Conservation (phyloP, 2,888 invertebrate species). For the Amphipoea oculea region DNA sequence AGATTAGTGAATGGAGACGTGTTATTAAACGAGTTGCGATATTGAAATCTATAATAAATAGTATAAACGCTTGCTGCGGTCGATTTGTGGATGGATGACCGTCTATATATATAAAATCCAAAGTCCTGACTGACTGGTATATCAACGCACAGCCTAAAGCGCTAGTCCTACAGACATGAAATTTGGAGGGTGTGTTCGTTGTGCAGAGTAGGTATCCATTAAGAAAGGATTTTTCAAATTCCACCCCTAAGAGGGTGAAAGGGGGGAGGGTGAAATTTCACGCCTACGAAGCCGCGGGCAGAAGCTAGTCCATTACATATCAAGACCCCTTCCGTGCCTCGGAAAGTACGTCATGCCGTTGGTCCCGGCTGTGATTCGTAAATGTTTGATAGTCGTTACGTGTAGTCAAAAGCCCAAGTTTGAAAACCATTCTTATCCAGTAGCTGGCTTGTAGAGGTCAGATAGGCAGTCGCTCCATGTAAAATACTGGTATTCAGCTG, state of each 20-base stretch:
- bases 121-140: too few species aligned
- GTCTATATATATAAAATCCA: neutral
- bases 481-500: neutral
- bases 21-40: neutral
- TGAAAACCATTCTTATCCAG: neutral
- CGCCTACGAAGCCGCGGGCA: too few species aligned
- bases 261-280: too few species aligned
- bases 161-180: too few species aligned
- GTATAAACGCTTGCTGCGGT: neutral
- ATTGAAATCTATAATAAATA: neutral
- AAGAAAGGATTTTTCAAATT: too few species aligned
- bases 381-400: neutral
- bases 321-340: neutral
- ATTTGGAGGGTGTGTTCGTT: too few species aligned
- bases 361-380: neutral
- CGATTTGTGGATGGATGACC: neutral
- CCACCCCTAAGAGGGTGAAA: too few species aligned
- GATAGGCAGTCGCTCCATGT: neutral
- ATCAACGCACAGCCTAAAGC: too few species aligned
- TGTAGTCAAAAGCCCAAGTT: neutral
- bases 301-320: neutral
- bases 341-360: neutral
- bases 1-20: too few species aligned
- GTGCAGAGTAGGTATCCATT: too few species aligned
- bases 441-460: neutral